Evolutionary conservation across 64 coral and sea anemone species (phyloP).

Genomic region (Actinia equina): DNA sequence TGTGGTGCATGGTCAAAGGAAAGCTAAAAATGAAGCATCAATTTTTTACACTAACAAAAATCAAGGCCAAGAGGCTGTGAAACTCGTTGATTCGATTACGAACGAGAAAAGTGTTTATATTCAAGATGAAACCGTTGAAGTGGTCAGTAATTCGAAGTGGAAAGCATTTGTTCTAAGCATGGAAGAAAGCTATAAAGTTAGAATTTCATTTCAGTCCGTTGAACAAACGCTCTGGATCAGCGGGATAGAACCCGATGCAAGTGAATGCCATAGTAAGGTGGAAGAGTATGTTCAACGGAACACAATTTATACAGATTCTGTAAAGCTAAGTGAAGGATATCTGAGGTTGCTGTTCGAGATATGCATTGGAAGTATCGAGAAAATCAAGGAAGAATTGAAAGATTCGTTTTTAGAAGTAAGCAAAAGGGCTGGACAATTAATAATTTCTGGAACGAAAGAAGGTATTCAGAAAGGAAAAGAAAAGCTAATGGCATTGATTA

Average conservation of each 20-base stretch:
- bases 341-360: slow-evolving; percentile 25
- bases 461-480: slow-evolving; percentile 2
- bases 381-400: not conserved
- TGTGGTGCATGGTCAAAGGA: no score
- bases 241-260: slow-evolving; percentile 6
- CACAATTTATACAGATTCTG: slow-evolving; percentile 13
- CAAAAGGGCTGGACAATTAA: not conserved
- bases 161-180: no score
- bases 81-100: no score
- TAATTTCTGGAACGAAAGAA: slow-evolving; percentile 16
- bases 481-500: not conserved
- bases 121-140: no score
- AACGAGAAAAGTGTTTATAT: no score
- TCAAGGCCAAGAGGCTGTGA: no score
- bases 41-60: no score
- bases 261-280: not conserved
- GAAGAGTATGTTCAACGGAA: slow-evolving; percentile 37
- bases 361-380: not conserved
- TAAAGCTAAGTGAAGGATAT: not conserved
- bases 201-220: no score
- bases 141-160: no score
- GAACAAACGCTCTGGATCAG: slow-evolving; percentile 34
- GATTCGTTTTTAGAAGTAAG: slow-evolving; percentile 7
- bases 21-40: no score
- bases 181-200: no score